A percentile compares a stretch with the other conserved stretches of the same genome.
Evolutionary conservation across 2,888 invertebrate species (phyloP).

Genomic region (Thereva nobilitata): DNA sequence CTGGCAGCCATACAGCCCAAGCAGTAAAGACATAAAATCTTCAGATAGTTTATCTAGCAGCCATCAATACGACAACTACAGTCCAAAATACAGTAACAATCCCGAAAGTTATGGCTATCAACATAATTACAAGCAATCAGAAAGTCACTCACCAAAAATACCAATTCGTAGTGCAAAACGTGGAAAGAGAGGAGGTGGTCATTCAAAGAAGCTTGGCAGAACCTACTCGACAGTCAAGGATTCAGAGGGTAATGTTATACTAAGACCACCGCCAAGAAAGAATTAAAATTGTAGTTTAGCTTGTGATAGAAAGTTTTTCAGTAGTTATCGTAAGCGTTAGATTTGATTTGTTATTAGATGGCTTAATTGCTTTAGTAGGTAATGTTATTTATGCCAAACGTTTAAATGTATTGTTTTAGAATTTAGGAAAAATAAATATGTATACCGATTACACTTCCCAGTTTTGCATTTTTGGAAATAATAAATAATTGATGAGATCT

Average conservation of each 20-base stretch:
- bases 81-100: constrained; percentile 57
- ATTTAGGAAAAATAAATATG: too few species aligned
- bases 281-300: constrained; percentile 19
- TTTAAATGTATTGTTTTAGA: too few species aligned
- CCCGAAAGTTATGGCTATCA: constrained; percentile 57
- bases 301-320: neutral
- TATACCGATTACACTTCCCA: too few species aligned
- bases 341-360: too few species aligned
- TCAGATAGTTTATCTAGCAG: neutral
- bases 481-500: too few species aligned
- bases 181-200: constrained; percentile 52
- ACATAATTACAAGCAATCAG: constrained; percentile 49
- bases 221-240: constrained; percentile 46
- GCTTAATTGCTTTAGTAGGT: too few species aligned
- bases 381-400: too few species aligned
- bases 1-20: constrained; percentile 47
- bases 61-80: constrained; percentile 54
- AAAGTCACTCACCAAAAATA: constrained; percentile 35
- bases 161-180: constrained; percentile 46
- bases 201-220: constrained; percentile 31
- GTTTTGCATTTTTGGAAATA: too few species aligned
- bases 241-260: constrained; percentile 52
- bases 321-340: too few species aligned
- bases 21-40: constrained; percentile 34
- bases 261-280: constrained; percentile 55